These are phyloP conservation scores for Sebastes kiyomatsui DNA, from an alignment of 2,797 vertebrate species.

Conservation along the genomic window DNA sequence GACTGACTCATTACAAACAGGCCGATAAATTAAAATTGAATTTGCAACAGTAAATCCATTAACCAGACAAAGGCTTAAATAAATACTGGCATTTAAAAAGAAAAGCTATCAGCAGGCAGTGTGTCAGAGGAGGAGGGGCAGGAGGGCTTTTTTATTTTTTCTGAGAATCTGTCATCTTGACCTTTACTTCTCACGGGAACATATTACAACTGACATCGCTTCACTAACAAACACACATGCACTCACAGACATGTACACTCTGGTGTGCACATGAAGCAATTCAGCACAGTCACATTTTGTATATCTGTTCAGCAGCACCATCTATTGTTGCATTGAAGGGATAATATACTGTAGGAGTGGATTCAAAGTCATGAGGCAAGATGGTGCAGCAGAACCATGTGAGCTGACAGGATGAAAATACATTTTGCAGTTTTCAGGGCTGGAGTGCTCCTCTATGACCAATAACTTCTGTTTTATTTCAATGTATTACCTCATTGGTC, in stretches of 20 bases:
- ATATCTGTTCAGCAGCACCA: slow-evolving; percentile 30
- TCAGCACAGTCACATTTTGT: background rate
- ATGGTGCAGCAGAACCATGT: slow-evolving; percentile 17
- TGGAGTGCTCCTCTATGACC: background rate
- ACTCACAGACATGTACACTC: background rate
- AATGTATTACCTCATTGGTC: background rate
- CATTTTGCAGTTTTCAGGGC: background rate
- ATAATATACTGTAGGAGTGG: background rate
- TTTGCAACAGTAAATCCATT: slow-evolving; percentile 25
- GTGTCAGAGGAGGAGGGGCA: background rate
- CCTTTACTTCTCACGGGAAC: slow-evolving; percentile 61
- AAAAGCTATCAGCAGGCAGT: slow-evolving; percentile 24
- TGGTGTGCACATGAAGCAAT: background rate
- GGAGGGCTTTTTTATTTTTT: slow-evolving; percentile 1
- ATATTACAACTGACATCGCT: slow-evolving; percentile 51
- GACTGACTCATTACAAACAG: slow-evolving; percentile 20
- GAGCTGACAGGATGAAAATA: background rate
- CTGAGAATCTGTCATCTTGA: slow-evolving; percentile 49
- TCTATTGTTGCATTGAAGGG: slow-evolving; percentile 20
- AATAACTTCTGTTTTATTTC: background rate
- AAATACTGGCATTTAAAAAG: slow-evolving; percentile 41
- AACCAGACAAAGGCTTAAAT: slow-evolving; percentile 26
- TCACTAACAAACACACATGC: slow-evolving; percentile 31
- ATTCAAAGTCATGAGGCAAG: background rate
- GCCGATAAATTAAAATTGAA: slow-evolving; percentile 31